phyloP scores from a whole-genome alignment of 2,113 vertebrate species.

The Myiagra hebetior region DNA sequence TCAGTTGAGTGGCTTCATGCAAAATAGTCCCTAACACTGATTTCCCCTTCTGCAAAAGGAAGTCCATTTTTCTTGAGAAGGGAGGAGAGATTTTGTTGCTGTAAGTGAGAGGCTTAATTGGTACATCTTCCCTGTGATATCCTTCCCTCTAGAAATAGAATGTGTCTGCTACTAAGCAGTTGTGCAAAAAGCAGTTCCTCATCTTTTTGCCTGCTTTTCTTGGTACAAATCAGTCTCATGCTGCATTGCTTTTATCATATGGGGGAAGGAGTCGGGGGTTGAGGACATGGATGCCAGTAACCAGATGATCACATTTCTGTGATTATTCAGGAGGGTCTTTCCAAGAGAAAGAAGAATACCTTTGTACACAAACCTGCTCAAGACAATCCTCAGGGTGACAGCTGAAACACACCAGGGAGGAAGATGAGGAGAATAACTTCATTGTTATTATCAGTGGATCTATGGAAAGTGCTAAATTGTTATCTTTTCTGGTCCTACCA shows the following conservation, averaged over 20 bases:
- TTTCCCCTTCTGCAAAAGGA: neutral
- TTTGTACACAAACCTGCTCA: neutral
- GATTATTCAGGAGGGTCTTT: neutral
- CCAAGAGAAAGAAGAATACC: neutral
- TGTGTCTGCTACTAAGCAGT: neutral
- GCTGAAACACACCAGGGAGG: neutral
- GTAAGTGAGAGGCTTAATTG: neutral
- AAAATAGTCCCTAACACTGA: neutral
- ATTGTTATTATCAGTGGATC: neutral
- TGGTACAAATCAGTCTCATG: neutral
- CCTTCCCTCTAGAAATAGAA: neutral
- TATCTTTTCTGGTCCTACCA: neutral
- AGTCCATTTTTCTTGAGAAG: neutral
- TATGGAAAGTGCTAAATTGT: neutral
- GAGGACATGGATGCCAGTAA: neutral
- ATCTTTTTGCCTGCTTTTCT: neutral
- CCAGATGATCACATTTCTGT: neutral
- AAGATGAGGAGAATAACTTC: neutral
- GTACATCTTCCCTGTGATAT: neutral
- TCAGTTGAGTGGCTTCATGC: neutral
- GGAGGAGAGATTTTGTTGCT: neutral
- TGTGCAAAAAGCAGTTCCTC: neutral
- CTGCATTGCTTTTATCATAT: neutral
- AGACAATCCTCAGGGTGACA: neutral
- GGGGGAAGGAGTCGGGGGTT: neutral